Evolutionary conservation across 2,113 vertebrate genomes (phyloP), one percentile per base, ranked within the genome.

Genomic region (Pantherophis guttatus): DNA sequence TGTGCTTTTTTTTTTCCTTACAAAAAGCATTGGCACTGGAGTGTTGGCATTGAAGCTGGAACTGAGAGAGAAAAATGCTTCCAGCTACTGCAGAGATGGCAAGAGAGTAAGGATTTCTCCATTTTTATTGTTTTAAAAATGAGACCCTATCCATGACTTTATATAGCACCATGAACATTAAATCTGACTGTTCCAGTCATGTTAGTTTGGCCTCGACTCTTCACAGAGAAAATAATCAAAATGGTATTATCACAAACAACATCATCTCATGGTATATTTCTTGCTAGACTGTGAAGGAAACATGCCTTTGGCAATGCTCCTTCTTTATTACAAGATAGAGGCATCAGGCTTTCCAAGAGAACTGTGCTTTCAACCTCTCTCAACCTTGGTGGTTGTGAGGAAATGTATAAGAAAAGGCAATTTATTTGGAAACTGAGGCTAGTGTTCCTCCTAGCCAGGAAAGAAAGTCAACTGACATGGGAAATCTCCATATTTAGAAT

Each of bases 401-500:
- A 9, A 87, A 29, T 8, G 44, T 21, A 0, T 39, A 94, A 65
- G 29, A 0, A 3, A 21, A 17, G 85, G 70, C n/a, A 23, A 29
- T 57, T 7, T 58, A 13, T 7, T 0, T 21, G 3, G 33, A 91
- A 93, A 58, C 4, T n/a, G 0, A 0, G 11, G 50, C 48, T 65
- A 48, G 90, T 21, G 91, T n/a, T 92, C 52, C 7, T 75, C 86
- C 21, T 75, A 90, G 53, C 17, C 29, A 85, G 4, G 75, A 44
- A 58, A 55, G 53, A 26, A 15, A 81, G 90, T 81, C 53, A 95
- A 58, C 91, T 91, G 33, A 54, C 86, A 5, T 57, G 54, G 48
- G 10, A 11, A 87, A 90, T 89, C 86, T 23, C 11, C 88, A 91
- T 5, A 53, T 89, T 94, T 65, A 90, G 86, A 85, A 91, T 92